Evolutionary conservation across 2,888 invertebrate genomes (phyloP).

Genomic region (Bedellia somnulentella): DNA sequence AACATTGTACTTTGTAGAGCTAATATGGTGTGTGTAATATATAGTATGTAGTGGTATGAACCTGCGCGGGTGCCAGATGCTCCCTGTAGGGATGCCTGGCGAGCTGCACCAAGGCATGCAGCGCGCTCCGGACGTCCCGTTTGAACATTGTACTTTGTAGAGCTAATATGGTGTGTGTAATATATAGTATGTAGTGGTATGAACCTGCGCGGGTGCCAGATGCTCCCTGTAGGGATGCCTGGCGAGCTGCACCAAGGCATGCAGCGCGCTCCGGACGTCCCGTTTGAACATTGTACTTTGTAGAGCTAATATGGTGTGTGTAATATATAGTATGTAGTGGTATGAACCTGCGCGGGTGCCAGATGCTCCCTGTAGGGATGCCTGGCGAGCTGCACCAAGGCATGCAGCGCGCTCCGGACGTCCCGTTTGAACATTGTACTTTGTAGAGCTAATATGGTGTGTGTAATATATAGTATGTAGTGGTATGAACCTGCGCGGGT

Average conservation of each 20-base stretch:
- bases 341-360: slow-evolving; percentile 78
- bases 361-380: slow-evolving; percentile 73
- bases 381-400: slow-evolving; percentile 72
- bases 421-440: slow-evolving; percentile 83
- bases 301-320: no score
- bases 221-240: slow-evolving; percentile 70
- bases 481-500: slow-evolving; percentile 79
- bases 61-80: slow-evolving; percentile 77
- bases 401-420: slow-evolving; percentile 76
- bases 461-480: no score
- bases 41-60: no score
- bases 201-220: slow-evolving; percentile 76
- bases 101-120: slow-evolving; percentile 77
- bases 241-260: slow-evolving; percentile 74
- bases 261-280: slow-evolving; percentile 82
- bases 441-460: no score
- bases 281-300: no score
- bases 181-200: no score
- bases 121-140: slow-evolving; percentile 79
- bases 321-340: no score
- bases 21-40: no score
- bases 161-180: no score
- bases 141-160: no score
- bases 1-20: no score
- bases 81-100: slow-evolving; percentile 68